Percentiles rank a stretch among this genome's conserved stretches.
Evolutionary conservation across 2,888 invertebrate species (phyloP).

Genomic region (Ennomos erosarius): DNA sequence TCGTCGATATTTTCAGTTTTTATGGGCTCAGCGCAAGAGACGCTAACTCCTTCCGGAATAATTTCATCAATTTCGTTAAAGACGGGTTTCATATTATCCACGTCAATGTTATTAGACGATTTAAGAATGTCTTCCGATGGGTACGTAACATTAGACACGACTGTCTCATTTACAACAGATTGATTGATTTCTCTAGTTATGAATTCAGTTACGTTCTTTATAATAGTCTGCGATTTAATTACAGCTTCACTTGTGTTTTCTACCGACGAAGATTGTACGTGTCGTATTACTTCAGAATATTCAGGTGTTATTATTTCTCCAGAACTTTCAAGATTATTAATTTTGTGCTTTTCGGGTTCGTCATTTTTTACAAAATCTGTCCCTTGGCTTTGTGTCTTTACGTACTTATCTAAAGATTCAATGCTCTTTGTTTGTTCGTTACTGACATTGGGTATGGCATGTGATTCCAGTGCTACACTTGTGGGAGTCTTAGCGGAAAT

Average conservation of each 20-base stretch:
- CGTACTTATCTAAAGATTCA: neutral
- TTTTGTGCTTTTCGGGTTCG: conserved; percentile 9
- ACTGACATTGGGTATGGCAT: conserved; percentile 11
- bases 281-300: neutral
- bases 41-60: neutral
- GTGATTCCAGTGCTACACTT: conserved; percentile 40
- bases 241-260: conserved; percentile 11
- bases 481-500: conserved; percentile 59
- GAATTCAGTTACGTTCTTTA: conserved; percentile 26
- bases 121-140: neutral
- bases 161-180: conserved; percentile 3
- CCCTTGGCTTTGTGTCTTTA: neutral
- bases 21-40: neutral
- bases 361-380: neutral
- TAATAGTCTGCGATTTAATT: conserved; percentile 10
- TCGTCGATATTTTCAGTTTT: neutral
- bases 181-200: conserved; percentile 28
- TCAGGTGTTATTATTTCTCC: conserved; percentile 1
- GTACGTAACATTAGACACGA: neutral
- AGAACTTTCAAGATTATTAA: neutral
- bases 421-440: conserved; percentile 1
- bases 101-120: neutral
- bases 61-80: neutral
- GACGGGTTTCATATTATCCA: neutral
- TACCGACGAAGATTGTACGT: conserved; percentile 1